Percentiles rank a stretch among this genome's conserved stretches.
Evolutionary conservation across 2,797 vertebrate genomes (phyloP).

Genomic region (Percopsis omiscomaycus): DNA sequence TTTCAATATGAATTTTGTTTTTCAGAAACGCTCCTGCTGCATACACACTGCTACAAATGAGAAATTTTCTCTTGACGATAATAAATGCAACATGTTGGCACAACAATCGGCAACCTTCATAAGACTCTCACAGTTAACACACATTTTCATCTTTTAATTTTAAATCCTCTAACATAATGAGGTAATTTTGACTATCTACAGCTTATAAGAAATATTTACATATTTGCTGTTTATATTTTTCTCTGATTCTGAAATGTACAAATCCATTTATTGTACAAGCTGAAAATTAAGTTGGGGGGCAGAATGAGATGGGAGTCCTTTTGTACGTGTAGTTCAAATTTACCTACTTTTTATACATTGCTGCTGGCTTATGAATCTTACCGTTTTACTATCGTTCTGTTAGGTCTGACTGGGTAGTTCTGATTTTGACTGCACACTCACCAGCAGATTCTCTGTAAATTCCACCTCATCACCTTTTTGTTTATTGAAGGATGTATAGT

Average conservation of each 20-base stretch:
- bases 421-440: conserved; percentile 1
- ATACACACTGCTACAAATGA: conserved; percentile 52
- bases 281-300: conserved; percentile 19
- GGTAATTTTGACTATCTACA: not conserved
- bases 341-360: conserved; percentile 45
- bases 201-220: conserved; percentile 22
- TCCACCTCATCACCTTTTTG: conserved; percentile 9
- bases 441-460: not conserved
- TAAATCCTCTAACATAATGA: conserved; percentile 34
- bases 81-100: conserved; percentile 37
- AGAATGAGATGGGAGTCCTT: conserved; percentile 26
- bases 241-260: conserved; percentile 59
- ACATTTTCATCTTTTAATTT: conserved; percentile 39
- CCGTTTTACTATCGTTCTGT: conserved; percentile 19
- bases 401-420: conserved; percentile 26
- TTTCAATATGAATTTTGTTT: conserved; percentile 62
- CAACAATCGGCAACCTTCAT: conserved; percentile 32
- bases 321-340: conserved; percentile 44
- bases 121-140: conserved; percentile 25
- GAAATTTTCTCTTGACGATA: conserved; percentile 48
- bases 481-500: conserved; percentile 35
- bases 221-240: conserved; percentile 59
- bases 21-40: conserved; percentile 53
- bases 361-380: conserved; percentile 54
- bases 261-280: conserved; percentile 46